phyloP scores from a whole-genome alignment of 2,113 vertebrate species.

The Pogonocichla stellata region DNA sequence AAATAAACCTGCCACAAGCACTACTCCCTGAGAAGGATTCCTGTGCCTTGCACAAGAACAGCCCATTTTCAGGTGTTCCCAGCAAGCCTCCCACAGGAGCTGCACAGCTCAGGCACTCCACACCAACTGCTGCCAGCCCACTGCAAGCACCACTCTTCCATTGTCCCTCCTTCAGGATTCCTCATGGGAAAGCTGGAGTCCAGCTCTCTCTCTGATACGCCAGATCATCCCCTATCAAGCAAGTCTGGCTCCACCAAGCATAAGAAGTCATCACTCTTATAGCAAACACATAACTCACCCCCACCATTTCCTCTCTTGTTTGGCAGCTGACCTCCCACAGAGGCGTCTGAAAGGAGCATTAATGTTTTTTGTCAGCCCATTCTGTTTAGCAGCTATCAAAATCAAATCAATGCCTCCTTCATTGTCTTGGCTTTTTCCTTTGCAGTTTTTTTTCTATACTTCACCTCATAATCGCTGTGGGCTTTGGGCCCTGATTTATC shows the following conservation, averaged over 20 bases:
- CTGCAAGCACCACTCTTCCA: background rate
- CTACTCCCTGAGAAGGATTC: background rate
- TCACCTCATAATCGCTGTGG: background rate
- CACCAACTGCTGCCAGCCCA: background rate
- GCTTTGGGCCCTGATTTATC: slow-evolving; percentile 43
- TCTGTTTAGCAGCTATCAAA: slow-evolving; percentile 68
- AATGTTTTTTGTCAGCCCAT: slow-evolving; percentile 48
- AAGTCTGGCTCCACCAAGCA: slow-evolving; percentile 17
- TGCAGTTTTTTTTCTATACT: background rate
- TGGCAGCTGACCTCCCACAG: slow-evolving; percentile 63
- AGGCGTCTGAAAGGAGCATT: slow-evolving; percentile 52
- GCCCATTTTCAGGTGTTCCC: background rate
- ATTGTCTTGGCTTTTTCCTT: slow-evolving; percentile 19
- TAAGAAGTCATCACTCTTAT: slow-evolving; percentile 45
- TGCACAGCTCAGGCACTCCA: slow-evolving; percentile 25
- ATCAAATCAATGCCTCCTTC: slow-evolving; percentile 65
- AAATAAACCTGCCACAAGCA: accelerated
- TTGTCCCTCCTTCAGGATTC: slow-evolving; percentile 14
- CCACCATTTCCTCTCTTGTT: slow-evolving; percentile 9
- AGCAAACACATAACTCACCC: slow-evolving; percentile 44
- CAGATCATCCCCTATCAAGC: slow-evolving; percentile 7
- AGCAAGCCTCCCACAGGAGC: background rate
- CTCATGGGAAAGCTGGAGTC: background rate
- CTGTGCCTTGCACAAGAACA: background rate
- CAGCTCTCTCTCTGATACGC: background rate